phyloP scores from a whole-genome alignment of 2,888 invertebrate genomes.

The Cordilura impudica region DNA sequence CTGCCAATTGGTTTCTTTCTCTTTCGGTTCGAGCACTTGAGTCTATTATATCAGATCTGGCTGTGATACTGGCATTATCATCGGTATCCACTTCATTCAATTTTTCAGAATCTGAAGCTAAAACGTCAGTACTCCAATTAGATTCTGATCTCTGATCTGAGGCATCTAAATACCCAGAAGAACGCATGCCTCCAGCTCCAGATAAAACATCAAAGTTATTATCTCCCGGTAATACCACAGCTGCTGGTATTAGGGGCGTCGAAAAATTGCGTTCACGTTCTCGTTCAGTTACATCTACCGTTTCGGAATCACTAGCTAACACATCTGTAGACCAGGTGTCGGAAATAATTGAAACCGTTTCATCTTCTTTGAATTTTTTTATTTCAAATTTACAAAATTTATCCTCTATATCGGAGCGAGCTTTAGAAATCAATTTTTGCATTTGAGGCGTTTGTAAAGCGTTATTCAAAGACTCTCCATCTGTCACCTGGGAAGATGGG shows the following conservation, averaged over 20 bases:
- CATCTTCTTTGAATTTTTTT: conserved; percentile 91
- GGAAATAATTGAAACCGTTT: conserved; percentile 97
- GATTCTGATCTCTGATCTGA: conserved; percentile 96
- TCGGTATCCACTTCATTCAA: conserved; percentile 89
- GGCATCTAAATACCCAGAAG: conserved; percentile 82
- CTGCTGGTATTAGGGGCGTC: conserved; percentile 78
- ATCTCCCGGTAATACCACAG: conserved; percentile 78
- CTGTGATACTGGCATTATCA: conserved; percentile 83
- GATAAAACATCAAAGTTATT: conserved; percentile 76
- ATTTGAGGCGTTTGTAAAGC: conserved; percentile 79
- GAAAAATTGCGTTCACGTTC: conserved; percentile 80
- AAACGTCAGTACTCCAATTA: conserved; percentile 98
- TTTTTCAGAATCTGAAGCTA: conserved; percentile 94
- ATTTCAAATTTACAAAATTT: conserved; percentile 99
- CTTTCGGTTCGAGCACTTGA: conserved; percentile 80
- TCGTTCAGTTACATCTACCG: conserved; percentile 88
- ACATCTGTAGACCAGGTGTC: conserved; percentile 99
- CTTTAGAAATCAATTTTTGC: conserved; percentile 86
- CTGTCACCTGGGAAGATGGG: conserved; percentile 94
- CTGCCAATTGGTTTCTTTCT: conserved; percentile 66
- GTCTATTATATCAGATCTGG: conserved; percentile 86
- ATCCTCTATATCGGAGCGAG: conserved; percentile 96
- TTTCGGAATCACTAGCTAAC: conserved; percentile 96
- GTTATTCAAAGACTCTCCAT: conserved; percentile 82
- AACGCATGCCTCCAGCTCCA: conserved; percentile 71